A percentile compares a stretch with the other conserved stretches of the same genome.
These are phyloP conservation scores for Cyanistes caeruleus DNA, from an alignment of 2,113 vertebrate genomes.

Conservation along the genomic window DNA sequence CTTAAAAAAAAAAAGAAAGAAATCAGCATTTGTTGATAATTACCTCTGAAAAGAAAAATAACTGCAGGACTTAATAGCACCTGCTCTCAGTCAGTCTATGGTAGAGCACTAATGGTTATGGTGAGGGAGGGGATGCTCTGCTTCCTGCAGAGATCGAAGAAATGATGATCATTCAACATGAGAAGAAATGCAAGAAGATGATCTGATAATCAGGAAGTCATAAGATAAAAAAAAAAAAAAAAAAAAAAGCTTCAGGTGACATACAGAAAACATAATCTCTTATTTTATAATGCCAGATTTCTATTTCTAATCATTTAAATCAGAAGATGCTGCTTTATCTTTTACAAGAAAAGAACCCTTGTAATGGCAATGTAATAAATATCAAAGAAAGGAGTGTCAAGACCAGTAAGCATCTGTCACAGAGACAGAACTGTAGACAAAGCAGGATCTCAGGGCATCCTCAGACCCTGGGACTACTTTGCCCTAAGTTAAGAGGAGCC, in stretches of 20 bases:
- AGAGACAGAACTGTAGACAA: not conserved
- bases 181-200: not conserved
- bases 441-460: not conserved
- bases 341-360: not conserved
- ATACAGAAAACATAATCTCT: not conserved
- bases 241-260: not conserved
- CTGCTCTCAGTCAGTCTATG: not conserved
- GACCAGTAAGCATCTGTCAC: not conserved
- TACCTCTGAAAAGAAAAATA: not conserved
- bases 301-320: not conserved
- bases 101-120: not conserved
- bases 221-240: not conserved
- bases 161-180: not conserved
- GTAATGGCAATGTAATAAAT: not conserved
- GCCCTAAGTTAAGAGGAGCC: not conserved
- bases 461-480: not conserved
- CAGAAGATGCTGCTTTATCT: not conserved
- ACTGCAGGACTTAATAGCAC: not conserved
- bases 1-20: not conserved
- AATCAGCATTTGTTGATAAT: not conserved
- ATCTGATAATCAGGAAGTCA: not conserved
- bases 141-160: not conserved
- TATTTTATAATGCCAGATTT: not conserved
- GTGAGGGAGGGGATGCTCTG: not conserved
- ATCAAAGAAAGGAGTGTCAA: not conserved